These are phyloP conservation scores for Alfaro cultratus DNA, from an alignment of 2,797 vertebrate genomes.

Conservation along the genomic window DNA sequence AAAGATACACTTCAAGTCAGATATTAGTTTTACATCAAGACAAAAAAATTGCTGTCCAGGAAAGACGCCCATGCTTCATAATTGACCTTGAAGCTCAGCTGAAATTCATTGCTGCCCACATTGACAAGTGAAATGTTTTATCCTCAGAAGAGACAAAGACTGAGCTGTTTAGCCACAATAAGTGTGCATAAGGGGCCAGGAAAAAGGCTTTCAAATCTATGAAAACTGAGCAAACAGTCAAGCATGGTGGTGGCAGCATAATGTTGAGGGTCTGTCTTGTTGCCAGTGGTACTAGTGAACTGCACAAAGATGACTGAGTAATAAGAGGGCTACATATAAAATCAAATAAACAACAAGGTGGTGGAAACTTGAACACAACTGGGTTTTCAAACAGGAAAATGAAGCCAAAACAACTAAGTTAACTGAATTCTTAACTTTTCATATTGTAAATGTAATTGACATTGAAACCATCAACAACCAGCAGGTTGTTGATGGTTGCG, in stretches of 20 bases:
- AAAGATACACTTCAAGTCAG: no score
- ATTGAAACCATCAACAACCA: no score
- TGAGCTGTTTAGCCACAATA: background rate
- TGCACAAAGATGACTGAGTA: background rate
- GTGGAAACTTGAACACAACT: background rate
- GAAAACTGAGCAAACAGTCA: background rate
- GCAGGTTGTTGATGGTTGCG: background rate
- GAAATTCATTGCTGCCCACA: background rate
- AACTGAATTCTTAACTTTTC: background rate
- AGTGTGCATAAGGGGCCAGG: background rate
- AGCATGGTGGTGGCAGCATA: background rate
- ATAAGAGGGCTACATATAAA: background rate
- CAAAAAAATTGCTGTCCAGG: background rate
- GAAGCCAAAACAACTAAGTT: background rate
- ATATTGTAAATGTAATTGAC: no score
- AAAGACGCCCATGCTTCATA: background rate
- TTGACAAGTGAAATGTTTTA: background rate
- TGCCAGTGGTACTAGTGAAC: background rate
- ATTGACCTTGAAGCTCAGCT: background rate
- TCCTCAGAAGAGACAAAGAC: background rate
- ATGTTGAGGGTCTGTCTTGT: background rate
- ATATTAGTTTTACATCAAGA: background rate
- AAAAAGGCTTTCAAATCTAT: background rate
- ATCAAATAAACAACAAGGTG: background rate
- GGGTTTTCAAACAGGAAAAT: background rate